A percentile compares a stretch with the other conserved stretches of the same genome.
phyloP scores from a whole-genome alignment of 37 sponge, comb jelly and placozoan species.

The Petrosia ficiformis region DNA sequence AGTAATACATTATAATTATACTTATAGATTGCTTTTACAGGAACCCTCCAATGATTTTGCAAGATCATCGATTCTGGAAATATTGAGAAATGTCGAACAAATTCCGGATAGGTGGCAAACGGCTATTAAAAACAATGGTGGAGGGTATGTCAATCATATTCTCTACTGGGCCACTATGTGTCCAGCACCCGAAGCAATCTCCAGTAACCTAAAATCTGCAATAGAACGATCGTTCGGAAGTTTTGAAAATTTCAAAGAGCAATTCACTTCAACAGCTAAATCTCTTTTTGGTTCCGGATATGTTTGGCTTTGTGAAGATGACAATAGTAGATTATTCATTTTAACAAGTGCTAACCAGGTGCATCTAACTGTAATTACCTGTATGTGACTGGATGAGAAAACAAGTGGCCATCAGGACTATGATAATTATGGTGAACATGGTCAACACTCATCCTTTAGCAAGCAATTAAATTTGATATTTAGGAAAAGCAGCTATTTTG shows the following conservation, averaged over 20 bases:
- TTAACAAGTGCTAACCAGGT: constrained; percentile 64
- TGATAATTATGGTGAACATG: not conserved
- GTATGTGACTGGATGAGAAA: no score
- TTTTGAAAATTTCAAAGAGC: constrained; percentile 40
- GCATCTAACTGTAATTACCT: no score
- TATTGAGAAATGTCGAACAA: constrained; percentile 32
- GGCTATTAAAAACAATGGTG: constrained; percentile 63
- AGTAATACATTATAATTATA: not conserved
- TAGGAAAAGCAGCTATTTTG: no score
- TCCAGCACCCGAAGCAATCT: constrained; percentile 31
- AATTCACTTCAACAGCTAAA: constrained; percentile 38
- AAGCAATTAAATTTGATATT: no score
- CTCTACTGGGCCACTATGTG: constrained; percentile 79
- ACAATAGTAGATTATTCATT: constrained; percentile 23
- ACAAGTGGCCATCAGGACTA: no score
- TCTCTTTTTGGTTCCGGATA: constrained; percentile 84
- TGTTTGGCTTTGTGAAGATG: constrained; percentile 62
- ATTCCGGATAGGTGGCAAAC: constrained; percentile 64
- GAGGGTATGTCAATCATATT: constrained; percentile 80
- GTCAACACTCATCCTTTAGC: no score
- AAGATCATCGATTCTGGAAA: constrained; percentile 40
- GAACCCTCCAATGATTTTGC: constrained; percentile 13
- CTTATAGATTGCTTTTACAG: not conserved
- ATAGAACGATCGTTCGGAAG: constrained; percentile 13
- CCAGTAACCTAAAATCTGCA: constrained; percentile 7